phyloP scores from a whole-genome alignment of 2,888 invertebrate species.

The Yponomeuta malinellus region DNA sequence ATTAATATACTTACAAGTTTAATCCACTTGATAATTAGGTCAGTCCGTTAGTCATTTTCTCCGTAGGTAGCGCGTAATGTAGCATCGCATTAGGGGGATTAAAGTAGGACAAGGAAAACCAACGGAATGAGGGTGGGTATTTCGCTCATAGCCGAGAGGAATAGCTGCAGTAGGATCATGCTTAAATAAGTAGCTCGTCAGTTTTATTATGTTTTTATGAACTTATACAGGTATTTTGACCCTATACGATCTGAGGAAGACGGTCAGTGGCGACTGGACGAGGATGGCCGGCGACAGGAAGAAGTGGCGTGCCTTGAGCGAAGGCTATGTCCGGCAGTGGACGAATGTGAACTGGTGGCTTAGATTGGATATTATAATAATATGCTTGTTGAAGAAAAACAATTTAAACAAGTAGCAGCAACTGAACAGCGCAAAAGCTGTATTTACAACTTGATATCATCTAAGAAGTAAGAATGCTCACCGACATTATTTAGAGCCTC shows the following conservation, averaged over 20 bases:
- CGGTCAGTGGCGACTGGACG: no score
- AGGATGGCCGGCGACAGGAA: no score
- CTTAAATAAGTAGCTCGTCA: neutral
- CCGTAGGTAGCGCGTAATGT: neutral
- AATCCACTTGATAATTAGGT: slow-evolving; percentile 51
- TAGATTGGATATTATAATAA: no score
- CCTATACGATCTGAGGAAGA: no score
- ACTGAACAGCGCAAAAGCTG: neutral
- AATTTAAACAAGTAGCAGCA: no score
- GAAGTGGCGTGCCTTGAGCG: no score
- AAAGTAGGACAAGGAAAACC: slow-evolving; percentile 2
- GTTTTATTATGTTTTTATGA: neutral
- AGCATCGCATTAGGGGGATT: neutral
- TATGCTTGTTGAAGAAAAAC: no score
- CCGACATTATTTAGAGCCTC: neutral
- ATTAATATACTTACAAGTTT: slow-evolving; percentile 61
- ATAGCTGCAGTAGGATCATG: neutral
- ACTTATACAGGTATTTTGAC: no score
- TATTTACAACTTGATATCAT: neutral
- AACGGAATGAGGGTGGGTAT: neutral
- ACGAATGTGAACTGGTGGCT: no score
- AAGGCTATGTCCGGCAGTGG: no score
- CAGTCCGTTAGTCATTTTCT: slow-evolving; percentile 21
- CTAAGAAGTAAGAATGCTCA: neutral
- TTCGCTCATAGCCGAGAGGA: neutral